Conservation (phyloP, 37 sponge, comb jelly and placozoan species). For the Petrosia ficiformis region DNA sequence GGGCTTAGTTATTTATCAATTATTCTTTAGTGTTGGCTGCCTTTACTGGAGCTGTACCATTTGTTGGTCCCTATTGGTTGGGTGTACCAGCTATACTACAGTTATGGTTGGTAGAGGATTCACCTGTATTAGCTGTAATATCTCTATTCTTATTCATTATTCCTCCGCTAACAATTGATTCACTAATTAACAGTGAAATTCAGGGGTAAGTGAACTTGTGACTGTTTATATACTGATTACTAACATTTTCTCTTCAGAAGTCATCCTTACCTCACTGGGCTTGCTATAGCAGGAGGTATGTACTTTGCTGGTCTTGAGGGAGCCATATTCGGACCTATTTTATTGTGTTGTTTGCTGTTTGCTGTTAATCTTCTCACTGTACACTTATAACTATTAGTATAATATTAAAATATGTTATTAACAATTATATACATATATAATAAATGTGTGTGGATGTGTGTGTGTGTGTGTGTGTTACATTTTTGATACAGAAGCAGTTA, state of each 20-base stretch:
- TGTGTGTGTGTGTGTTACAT: too few relatives aligned
- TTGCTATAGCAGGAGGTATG: slow-evolving; percentile 93
- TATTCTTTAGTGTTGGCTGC: slow-evolving; percentile 77
- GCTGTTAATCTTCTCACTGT: slow-evolving; percentile 14
- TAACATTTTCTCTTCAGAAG: slow-evolving; percentile 53
- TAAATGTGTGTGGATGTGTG: too few relatives aligned
- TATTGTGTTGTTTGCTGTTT: slow-evolving; percentile 86
- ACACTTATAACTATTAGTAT: not conserved
- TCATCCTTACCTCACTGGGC: slow-evolving; percentile 93
- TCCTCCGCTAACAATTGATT: slow-evolving; percentile 83
- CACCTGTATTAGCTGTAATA: slow-evolving; percentile 44
- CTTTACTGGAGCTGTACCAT: slow-evolving; percentile 83
- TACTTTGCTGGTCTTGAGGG: slow-evolving; percentile 96
- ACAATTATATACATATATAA: too few relatives aligned
- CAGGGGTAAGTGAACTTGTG: slow-evolving; percentile 62
- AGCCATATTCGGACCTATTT: slow-evolving; percentile 93
- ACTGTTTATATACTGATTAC: not conserved
- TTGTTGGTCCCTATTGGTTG: slow-evolving; percentile 89
- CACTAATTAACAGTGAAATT: slow-evolving; percentile 86
- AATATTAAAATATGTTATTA: too few relatives aligned
- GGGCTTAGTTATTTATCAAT: not conserved
- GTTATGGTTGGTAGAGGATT: slow-evolving; percentile 81
- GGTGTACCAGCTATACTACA: slow-evolving; percentile 88
- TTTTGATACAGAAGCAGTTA: too few relatives aligned
- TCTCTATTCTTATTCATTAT: slow-evolving; percentile 71